A percentile compares a stretch with the other conserved stretches of the same genome.
Conservation (phyloP, 1,140 invertebrate genomes). For the Hormaphis cornu region DNA sequence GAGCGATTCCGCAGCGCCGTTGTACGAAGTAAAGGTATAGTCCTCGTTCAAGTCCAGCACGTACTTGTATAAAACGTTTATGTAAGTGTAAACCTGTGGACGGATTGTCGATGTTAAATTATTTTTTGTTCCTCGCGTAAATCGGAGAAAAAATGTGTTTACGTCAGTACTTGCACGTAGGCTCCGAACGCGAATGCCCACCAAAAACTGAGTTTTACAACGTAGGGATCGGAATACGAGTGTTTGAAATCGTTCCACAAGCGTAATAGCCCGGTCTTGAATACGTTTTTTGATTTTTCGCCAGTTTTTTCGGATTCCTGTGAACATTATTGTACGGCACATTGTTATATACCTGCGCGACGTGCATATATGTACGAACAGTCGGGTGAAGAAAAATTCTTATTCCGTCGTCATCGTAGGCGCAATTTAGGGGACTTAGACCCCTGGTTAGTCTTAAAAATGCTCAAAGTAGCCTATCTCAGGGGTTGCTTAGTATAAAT, state of each 20-base stretch:
- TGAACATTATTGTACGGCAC: not conserved
- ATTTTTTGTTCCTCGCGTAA: not conserved
- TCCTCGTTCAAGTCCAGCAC: not conserved
- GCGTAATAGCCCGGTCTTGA: slow-evolving; percentile 35
- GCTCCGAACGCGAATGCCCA: slow-evolving; percentile 58
- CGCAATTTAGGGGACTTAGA: too few relatives aligned
- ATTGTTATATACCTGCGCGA: too few relatives aligned
- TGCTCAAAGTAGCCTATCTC: too few relatives aligned
- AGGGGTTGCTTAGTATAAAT: too few relatives aligned
- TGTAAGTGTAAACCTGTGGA: slow-evolving; percentile 1
- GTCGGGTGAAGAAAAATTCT: too few relatives aligned
- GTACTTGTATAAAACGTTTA: slow-evolving; percentile 1
- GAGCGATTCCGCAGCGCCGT: slow-evolving; percentile 10
- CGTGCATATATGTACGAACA: too few relatives aligned
- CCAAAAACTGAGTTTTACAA: slow-evolving; percentile 79
- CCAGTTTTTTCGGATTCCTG: not conserved
- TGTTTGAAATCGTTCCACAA: slow-evolving; percentile 59
- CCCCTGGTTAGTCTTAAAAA: too few relatives aligned
- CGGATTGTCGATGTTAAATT: not conserved
- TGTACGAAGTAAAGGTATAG: not conserved
- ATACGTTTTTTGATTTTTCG: not conserved
- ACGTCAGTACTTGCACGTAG: not conserved
- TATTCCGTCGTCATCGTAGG: too few relatives aligned
- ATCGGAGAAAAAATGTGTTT: not conserved
- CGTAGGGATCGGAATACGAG: slow-evolving; percentile 59